Conservation (phyloP, 1,140 invertebrate species). For the Meloidogyne exigua region DNA sequence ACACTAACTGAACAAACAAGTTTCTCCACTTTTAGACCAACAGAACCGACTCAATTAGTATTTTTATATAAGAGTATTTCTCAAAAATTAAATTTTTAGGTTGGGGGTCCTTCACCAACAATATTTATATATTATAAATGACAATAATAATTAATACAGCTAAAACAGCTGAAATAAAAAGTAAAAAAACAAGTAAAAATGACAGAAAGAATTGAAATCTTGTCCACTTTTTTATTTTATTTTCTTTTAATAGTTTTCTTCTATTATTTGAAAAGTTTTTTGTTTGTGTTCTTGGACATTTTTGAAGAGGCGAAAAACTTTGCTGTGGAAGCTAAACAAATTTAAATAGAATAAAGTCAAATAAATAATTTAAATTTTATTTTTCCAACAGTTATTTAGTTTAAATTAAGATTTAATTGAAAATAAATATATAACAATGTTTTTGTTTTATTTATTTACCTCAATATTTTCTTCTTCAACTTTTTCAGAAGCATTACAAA, state of each 20-base stretch:
- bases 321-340: not conserved
- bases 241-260: not conserved
- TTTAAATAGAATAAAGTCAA: not conserved
- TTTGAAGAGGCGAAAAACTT: not conserved
- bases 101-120: not conserved
- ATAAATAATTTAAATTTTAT: too few species aligned
- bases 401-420: not conserved
- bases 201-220: not conserved
- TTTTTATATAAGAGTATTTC: not conserved
- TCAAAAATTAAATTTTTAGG: not conserved
- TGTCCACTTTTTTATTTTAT: not conserved
- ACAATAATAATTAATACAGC: not conserved
- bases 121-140: not conserved
- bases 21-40: slow-evolving; percentile 25
- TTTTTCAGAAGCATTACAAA: not conserved
- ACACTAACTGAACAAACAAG: slow-evolving; percentile 65
- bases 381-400: too few species aligned
- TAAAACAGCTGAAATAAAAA: not conserved
- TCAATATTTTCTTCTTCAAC: not conserved
- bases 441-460: not conserved
- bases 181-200: not conserved
- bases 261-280: not conserved
- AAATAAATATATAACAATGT: not conserved
- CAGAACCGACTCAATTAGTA: slow-evolving; percentile 68
- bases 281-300: not conserved